Evolutionary conservation across 2,797 vertebrate species (phyloP).

Genomic region (Hylomyscus alleni): DNA sequence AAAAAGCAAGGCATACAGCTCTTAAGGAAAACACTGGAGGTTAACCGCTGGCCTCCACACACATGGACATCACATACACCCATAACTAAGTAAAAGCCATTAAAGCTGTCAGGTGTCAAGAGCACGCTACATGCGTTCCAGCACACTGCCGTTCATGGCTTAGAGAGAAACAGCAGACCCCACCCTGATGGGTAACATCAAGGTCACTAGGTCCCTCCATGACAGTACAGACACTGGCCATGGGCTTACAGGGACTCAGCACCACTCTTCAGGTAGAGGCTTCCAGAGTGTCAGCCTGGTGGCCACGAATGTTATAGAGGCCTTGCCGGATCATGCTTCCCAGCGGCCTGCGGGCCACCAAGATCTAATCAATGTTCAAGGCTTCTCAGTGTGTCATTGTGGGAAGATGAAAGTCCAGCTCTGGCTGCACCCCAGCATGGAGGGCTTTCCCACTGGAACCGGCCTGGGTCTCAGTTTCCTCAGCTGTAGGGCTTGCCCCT

Average conservation of each 20-base stretch:
- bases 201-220: neutral
- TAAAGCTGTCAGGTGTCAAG: neutral
- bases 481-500: neutral
- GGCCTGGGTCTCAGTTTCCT: neutral
- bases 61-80: neutral
- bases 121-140: accelerated
- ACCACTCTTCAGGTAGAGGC: neutral
- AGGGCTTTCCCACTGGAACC: neutral
- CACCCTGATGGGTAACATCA: too few relatives aligned
- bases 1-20: neutral
- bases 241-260: neutral
- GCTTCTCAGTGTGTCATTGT: accelerated
- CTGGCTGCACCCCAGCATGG: neutral
- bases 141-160: accelerated
- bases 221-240: neutral
- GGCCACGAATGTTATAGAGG: neutral
- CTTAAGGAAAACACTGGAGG: neutral
- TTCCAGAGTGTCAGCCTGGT: neutral
- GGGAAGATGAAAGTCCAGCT: neutral
- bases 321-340: neutral
- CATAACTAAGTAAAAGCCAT: neutral
- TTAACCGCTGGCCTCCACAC: neutral
- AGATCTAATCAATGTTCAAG: neutral
- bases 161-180: neutral
- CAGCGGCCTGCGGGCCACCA: neutral